These are phyloP conservation scores for Limonius californicus DNA, from an alignment of 1,140 invertebrate species.

Conservation along the genomic window DNA sequence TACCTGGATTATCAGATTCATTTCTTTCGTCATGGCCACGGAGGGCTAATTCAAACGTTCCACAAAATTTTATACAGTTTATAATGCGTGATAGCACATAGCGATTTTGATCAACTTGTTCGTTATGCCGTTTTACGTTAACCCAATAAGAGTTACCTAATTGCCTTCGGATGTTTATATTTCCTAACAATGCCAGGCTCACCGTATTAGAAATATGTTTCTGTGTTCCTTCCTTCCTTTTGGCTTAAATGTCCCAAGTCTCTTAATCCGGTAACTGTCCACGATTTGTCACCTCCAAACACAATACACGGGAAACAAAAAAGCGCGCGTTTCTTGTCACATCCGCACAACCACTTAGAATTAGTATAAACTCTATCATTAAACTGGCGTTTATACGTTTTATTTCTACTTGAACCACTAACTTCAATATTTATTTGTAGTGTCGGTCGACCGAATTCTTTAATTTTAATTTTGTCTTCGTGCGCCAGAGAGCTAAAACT, in stretches of 20 bases:
- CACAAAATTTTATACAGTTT: too few relatives aligned
- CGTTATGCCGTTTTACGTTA: too few relatives aligned
- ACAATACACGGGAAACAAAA: too few relatives aligned
- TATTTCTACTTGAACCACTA: constrained; percentile 11
- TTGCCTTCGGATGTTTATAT: too few relatives aligned
- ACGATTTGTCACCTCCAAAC: constrained; percentile 24
- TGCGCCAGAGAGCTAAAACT: too few relatives aligned
- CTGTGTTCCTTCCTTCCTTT: constrained; percentile 19
- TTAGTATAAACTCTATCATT: constrained; percentile 22
- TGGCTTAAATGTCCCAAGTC: too few relatives aligned
- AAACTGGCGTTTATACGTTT: constrained; percentile 26
- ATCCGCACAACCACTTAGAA: constrained; percentile 28
- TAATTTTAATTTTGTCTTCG: constrained; percentile 7
- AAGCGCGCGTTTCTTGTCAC: constrained; percentile 20
- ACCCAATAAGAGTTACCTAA: too few relatives aligned
- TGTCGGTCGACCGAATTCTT: constrained; percentile 6
- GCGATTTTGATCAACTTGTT: constrained; percentile 34
- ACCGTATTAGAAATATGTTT: too few relatives aligned
- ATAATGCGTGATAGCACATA: constrained; percentile 43
- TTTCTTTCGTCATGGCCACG: too few relatives aligned
- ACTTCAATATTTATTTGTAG: constrained; percentile 19
- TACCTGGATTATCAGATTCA: constrained; percentile 27
- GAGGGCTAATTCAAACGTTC: too few relatives aligned
- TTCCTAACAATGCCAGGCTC: too few relatives aligned
- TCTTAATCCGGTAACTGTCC: too few relatives aligned